Base-by-base conservation (phyloP, 2,113 vertebrate genomes). In the Ageneiosus marmoratus region DNA sequence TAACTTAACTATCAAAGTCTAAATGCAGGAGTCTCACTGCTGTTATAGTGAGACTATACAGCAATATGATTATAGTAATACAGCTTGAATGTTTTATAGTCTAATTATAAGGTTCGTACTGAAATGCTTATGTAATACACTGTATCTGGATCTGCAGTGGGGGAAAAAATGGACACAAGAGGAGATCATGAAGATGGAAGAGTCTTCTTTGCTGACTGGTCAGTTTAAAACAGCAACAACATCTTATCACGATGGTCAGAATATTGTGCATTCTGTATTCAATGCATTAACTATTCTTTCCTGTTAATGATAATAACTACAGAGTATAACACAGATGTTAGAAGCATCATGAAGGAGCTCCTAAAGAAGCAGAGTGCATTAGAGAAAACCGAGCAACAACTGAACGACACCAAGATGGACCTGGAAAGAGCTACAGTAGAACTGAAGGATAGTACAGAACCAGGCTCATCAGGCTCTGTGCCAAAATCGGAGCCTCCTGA, bases 111-210 rank as follows among this genome's bases (percentile, higher is more conserved):
- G 24, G 11, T 44, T 15, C 44, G 37, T 24, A n/a, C 5, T 5
- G 1, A 70, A 46, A 46, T 44, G 20, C n/a, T 4, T 13, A 24
- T 70, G 24, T 44, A 44, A 46, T 13, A 5, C 22, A 44, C 22
- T 12, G 20, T n/a, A 70, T 37, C 27, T n/a, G 13, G 12, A 22
- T 37, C 10, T 18, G 20, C 48, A 83, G 81, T 77, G 81, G 62
- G 60, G 32, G 6, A 72, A 20, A 46, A 78, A 56, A 79, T 84
- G 65, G 81, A 73, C 76, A 62, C 41, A 58, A 12, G 76, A 84
- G 22, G 83, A 84, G 41, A 84, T 46, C 62, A 50, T 50, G 48
- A 79, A 58, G 70, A 84, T 84, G 83, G 48, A 60, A 46, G 65
- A 79, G 34, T 79, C 83, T 58, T 55, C 55, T 37, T 7, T 79